These are phyloP conservation scores for Heterodera schachtii DNA, from an alignment of 1,140 invertebrate genomes.

Conservation along the genomic window DNA sequence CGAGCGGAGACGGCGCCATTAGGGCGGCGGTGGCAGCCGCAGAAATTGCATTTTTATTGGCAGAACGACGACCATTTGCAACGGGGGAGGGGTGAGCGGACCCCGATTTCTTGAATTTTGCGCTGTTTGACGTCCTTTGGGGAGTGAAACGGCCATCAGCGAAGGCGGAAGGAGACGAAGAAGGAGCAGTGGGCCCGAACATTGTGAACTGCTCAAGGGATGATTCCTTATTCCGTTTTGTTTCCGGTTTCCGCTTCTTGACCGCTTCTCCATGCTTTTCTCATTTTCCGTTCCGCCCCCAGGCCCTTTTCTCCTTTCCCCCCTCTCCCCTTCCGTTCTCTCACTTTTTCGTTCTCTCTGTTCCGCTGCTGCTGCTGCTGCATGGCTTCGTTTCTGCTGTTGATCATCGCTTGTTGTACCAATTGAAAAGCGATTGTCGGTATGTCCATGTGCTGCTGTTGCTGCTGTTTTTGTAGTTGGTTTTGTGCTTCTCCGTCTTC, in stretches of 20 bases:
- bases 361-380: background rate
- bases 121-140: background rate
- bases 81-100: background rate
- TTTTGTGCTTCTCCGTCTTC: constrained; percentile 2
- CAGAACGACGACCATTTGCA: constrained; percentile 2
- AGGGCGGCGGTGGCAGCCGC: constrained; percentile 22
- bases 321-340: background rate
- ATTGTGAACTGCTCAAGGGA: background rate
- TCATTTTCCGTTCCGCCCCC: too few species aligned
- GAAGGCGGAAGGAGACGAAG: background rate
- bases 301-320: background rate
- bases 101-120: background rate
- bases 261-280: too few species aligned
- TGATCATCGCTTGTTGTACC: constrained; percentile 6
- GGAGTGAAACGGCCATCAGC: background rate
- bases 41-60: background rate
- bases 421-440: background rate
- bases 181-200: background rate
- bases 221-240: too few species aligned
- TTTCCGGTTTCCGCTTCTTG: too few species aligned
- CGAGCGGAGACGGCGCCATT: constrained; percentile 24
- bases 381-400: background rate
- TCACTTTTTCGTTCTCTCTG: background rate
- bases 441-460: constrained; percentile 6
- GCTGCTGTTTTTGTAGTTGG: background rate